Conservation (phyloP, 2,113 vertebrate genomes). For the Diadophis punctatus region DNA sequence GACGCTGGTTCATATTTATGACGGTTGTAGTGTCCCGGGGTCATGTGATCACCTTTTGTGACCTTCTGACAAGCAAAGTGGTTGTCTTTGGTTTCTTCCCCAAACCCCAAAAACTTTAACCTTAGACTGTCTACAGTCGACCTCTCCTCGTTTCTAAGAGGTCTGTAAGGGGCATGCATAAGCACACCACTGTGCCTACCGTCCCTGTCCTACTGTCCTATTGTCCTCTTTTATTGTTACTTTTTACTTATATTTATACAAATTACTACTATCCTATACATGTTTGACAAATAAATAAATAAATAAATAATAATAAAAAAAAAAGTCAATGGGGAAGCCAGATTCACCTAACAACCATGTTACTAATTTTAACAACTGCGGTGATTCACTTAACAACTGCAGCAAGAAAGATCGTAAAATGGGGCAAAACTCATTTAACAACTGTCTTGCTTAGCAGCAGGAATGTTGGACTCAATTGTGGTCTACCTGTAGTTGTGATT, state of each 20-base stretch:
- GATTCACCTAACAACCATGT: background rate
- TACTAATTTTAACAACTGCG: background rate
- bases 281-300: no score
- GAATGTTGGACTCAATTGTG: background rate
- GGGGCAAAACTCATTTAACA: background rate
- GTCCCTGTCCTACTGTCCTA: no score
- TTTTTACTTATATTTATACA: no score
- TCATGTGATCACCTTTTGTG: background rate
- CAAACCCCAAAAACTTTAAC: no score
- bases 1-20: background rate
- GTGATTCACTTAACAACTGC: background rate
- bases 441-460: background rate
- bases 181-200: no score
- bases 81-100: no score
- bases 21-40: background rate
- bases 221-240: no score
- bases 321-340: background rate
- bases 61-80: background rate
- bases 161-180: no score
- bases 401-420: background rate
- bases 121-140: no score
- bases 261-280: no score
- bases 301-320: no score
- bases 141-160: no score
- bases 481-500: background rate